phyloP scores from a whole-genome alignment of 2,113 vertebrate species.

The Ciconia boyciana region DNA sequence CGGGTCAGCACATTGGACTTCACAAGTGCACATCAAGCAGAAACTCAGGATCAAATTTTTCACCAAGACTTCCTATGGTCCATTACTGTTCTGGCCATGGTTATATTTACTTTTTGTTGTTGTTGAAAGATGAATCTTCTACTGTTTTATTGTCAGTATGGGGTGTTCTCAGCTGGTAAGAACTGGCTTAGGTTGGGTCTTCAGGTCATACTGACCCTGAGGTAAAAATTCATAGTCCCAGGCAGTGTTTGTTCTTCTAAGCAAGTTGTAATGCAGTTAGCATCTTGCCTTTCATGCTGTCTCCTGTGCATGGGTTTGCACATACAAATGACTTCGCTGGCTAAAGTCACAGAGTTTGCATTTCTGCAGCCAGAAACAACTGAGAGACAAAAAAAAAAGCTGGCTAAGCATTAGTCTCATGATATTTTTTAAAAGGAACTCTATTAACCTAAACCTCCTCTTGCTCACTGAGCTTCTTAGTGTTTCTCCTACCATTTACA shows the following conservation, averaged over 20 bases:
- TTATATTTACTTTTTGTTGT: neutral
- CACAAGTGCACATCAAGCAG: neutral
- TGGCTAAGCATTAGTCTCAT: neutral
- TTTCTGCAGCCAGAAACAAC: neutral
- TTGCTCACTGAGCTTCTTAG: neutral
- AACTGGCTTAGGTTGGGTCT: neutral
- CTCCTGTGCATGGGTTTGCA: neutral
- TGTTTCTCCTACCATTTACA: neutral
- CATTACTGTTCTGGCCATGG: neutral
- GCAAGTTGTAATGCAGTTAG: neutral
- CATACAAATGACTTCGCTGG: neutral
- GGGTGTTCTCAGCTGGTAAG: neutral
- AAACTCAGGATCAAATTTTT: neutral
- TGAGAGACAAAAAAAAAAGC: neutral
- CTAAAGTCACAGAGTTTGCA: neutral
- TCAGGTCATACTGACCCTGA: neutral
- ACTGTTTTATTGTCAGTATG: accelerated
- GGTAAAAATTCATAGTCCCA: neutral
- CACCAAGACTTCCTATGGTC: neutral
- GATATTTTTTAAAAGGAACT: neutral
- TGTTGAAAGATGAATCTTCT: neutral
- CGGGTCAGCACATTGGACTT: accelerated
- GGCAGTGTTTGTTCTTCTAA: neutral
- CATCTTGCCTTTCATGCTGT: neutral
- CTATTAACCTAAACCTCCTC: neutral